Percentiles rank a stretch among this genome's conserved stretches.
Evolutionary conservation across 2,888 invertebrate genomes (phyloP).

Genomic region (Callosobruchus maculatus): DNA sequence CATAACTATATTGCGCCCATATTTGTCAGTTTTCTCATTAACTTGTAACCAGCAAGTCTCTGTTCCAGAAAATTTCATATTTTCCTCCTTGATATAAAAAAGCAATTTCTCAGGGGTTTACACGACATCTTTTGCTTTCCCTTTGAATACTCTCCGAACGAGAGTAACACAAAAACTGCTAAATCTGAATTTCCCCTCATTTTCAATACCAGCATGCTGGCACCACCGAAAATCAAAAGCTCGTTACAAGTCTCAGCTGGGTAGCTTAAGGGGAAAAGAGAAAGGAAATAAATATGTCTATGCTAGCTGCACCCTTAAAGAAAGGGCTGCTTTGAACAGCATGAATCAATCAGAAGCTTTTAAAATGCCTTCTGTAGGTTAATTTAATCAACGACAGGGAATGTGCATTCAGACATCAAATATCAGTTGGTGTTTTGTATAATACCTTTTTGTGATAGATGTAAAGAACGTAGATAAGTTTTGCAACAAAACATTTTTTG

Average conservation of each 20-base stretch:
- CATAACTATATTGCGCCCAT: background rate
- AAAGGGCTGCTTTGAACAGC: background rate
- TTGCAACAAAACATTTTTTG: too few species aligned
- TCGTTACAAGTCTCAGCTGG: background rate
- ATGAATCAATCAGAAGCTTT: too few species aligned
- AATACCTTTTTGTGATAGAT: too few species aligned
- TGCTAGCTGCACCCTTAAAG: background rate
- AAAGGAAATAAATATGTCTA: background rate
- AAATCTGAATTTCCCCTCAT: background rate
- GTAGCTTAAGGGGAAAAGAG: background rate
- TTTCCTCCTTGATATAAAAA: background rate
- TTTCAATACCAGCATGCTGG: background rate
- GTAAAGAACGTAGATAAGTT: too few species aligned
- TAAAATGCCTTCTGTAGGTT: too few species aligned
- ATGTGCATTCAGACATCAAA: too few species aligned
- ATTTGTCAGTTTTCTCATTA: background rate
- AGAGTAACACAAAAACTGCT: background rate
- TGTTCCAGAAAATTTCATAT: background rate
- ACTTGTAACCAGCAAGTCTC: background rate
- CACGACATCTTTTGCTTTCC: background rate
- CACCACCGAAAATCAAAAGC: background rate
- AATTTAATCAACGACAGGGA: too few species aligned
- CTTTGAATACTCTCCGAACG: background rate
- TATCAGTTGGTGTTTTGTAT: too few species aligned
- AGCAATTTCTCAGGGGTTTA: background rate